Base-by-base conservation (phyloP, 2,113 vertebrate species). In the Sinocyclocheilus grahami region DNA sequence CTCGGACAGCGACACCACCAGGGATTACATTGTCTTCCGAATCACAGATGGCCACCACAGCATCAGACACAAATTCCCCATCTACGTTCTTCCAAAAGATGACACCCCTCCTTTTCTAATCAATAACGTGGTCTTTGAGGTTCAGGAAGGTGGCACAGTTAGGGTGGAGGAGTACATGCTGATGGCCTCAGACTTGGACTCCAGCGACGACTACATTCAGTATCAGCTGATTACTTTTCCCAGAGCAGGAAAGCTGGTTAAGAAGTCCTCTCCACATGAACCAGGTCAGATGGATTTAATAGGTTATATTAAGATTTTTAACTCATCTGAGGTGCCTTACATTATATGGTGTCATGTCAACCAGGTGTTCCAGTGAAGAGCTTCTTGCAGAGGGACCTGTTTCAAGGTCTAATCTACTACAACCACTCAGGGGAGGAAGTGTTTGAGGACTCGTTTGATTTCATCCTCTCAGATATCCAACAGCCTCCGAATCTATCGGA, bases 321-420 rank as follows among this genome's bases (percentile, higher is more conserved):
- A 78, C 72, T 67, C 7, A 69, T 72, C 16, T 39, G 69, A 72
- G 3, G 30, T 39, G 33, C 37, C 8, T 72, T 20, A 20, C 55
- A 4, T 46, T 42, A 42, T 12, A 65, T 18, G 48, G 3, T 11
- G 20, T 72, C 18, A 48, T 46, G 42, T 83, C 18, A 0, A 48
- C 11, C 88, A 95, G 94, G 92, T 18, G 27, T 87, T 12, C 86
- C 72, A 1, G 91, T 94, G 81, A 89, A 88, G 81, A 87, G 83
- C 0, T 96, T 95, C 88, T 91, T 95, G 37, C 95, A 96, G 90
- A 93, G 83, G 4, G 94, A 95, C 39, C 89, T 96, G 78, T 91
- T 94, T 85, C 92, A 91, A 79, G 94, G 93, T 22, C 90, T 93
- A 42, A 92, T 96, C 89, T 95, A 87, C 90, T 95, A 94, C 78